A percentile compares a stretch with the other conserved stretches of the same genome.
phyloP scores from a whole-genome alignment of 2,888 invertebrate species.

The Trilocha varians region DNA sequence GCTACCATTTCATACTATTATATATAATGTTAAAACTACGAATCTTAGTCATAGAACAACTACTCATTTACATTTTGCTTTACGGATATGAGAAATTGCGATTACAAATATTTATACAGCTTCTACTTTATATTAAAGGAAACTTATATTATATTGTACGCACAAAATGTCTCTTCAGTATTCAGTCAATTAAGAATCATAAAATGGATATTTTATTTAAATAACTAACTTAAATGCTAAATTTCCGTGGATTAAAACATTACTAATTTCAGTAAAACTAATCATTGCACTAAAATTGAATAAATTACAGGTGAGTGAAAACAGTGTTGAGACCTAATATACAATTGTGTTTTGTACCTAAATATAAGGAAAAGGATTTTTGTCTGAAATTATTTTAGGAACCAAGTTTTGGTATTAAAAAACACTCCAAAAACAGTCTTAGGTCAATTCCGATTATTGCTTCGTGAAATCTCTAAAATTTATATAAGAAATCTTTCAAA shows the following conservation, averaged over 20 bases:
- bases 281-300: conserved; percentile 72
- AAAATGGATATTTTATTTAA: conserved; percentile 49
- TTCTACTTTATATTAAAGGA: conserved; percentile 43
- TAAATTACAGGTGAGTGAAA: conserved; percentile 62
- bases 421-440: conserved; percentile 58
- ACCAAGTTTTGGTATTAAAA: conserved; percentile 12
- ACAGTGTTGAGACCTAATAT: conserved; percentile 29
- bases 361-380: background rate
- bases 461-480: conserved; percentile 8
- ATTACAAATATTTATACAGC: conserved; percentile 53
- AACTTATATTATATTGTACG: conserved; percentile 54
- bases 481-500: conserved; percentile 7
- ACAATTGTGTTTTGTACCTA: conserved; percentile 24
- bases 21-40: conserved; percentile 59
- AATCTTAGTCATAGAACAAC: conserved; percentile 52
- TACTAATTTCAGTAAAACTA: conserved; percentile 63
- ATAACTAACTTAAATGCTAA: conserved; percentile 59
- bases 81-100: conserved; percentile 55
- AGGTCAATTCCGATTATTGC: conserved; percentile 63
- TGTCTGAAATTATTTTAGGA: background rate
- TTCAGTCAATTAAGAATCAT: conserved; percentile 63
- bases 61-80: conserved; percentile 54
- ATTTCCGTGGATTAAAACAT: conserved; percentile 44
- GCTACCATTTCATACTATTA: conserved; percentile 61
- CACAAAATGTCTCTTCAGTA: conserved; percentile 44